Base-by-base conservation (phyloP, 1,140 invertebrate genomes). In the Venturia canescens region DNA sequence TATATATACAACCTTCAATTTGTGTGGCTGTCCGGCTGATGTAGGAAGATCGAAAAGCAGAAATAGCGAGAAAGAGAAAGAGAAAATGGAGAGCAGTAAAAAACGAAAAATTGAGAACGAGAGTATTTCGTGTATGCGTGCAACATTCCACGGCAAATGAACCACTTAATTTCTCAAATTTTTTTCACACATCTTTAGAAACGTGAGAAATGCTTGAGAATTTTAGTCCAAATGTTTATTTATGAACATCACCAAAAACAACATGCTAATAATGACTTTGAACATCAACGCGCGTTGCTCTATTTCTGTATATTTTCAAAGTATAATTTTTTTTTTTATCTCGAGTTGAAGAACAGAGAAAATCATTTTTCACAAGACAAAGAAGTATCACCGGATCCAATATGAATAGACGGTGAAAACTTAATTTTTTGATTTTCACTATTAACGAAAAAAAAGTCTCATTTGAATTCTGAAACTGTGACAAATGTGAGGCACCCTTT, bases 41-140 rank as follows among this genome's bases (percentile, higher is more conserved):
- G 38, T 21, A 60, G 34, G n/a, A 57, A 29, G 57, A 80, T 80
- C 57, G 79, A 75, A 80, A 75, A 66, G 72, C 79, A 80, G 79
- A 80, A 80, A 80, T 80, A 80, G 79, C 66, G 71, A 21, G 75
- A 60, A 21, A 31, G 18, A 77, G 31, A 15, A 13, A 75, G 71
- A 21, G 75, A 60, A 21, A 31, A 31, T 60, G 31, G 29, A 13
- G 31, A 71, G 31, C 16, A 63, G 16, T 7, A 63, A 26, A 63
- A 23, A 63, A 63, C 60, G n/a, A 21, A 26, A 23, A 63, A 63
- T 63, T 27, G 60, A 63, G 23, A 63, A 63, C 23, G 50, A 63
- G 23, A 21, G 50, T 21, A n/a, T 26, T 23, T 2, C 11, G 21
- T 63, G 21, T 63, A 27, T 63, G 27, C n/a, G n/a, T 53, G 50